Evolutionary conservation across 2,888 invertebrate species (phyloP), one percentile per base, ranked within the genome.

Genomic region (Pristionchus arcanus): DNA sequence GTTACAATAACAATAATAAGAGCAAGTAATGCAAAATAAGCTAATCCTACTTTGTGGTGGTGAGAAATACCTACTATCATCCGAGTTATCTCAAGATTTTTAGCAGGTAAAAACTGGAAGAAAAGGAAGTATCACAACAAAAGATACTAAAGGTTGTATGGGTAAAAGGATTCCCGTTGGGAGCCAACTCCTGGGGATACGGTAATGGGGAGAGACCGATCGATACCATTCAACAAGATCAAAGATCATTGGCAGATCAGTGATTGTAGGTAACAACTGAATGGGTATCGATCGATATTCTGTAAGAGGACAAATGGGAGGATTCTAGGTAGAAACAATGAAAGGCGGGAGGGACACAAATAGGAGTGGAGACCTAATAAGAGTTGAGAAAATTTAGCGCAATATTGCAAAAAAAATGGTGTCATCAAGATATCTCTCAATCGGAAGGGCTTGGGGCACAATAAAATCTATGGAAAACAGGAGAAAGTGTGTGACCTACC

Each of bases 141-240:
- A n/a, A 7, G 63, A 25, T 63, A 21, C n/a, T 63, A 63, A 25
- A 25, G 21, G 25, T 21, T 21, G 25, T 63, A 63, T 15, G 63
- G 63, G 63, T n/a, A n/a, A 2, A 63, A 15, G 63, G 15, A n/a
- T 25, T 63, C 63, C 63, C 63, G 63, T 63, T 21, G 15, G 63
- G n/a, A 25, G 42, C 42, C 42, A 49, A 49, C 13, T 49, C 42
- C 42, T 49, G 42, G 42, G 42, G 13, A 49, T 49, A 49, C 42
- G 42, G 42, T 49, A 49, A 49, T 49, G 42, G 42, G 42, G 42
- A 49, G 42, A 49, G 0, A 49, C 13, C 42, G 42, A 49, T 49
- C 42, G 42, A 68, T 28, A 68, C 68, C 68, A 37, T 74, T 74
- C 74, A 74, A 74, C 74, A 74, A 74, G 74, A 74, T 74, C 74